These are phyloP conservation scores for Philypnodon macrostomus DNA, from an alignment of 2,797 vertebrate genomes.

Conservation along the genomic window DNA sequence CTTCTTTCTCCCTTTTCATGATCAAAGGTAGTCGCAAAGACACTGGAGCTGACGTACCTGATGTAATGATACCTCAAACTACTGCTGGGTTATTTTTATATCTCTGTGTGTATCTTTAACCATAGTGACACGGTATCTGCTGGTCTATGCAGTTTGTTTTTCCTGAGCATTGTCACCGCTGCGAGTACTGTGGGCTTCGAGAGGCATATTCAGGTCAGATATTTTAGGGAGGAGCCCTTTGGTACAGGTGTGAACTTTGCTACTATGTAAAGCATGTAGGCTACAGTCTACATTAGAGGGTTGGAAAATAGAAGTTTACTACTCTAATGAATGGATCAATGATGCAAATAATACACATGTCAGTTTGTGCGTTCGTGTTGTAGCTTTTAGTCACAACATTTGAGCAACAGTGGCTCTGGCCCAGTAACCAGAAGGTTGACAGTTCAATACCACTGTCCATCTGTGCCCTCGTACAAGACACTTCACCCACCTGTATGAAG, in stretches of 20 bases:
- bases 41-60: slow-evolving; percentile 8
- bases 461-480: too few species aligned
- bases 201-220: slow-evolving; percentile 54
- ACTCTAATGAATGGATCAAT: neutral
- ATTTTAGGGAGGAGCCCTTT: slow-evolving; percentile 38
- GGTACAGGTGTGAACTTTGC: slow-evolving; percentile 40
- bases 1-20: slow-evolving; percentile 20
- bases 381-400: too few species aligned
- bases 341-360: too few species aligned
- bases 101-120: slow-evolving; percentile 15
- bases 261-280: slow-evolving; percentile 9
- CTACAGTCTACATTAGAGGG: too few species aligned
- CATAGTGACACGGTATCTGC: slow-evolving; percentile 39
- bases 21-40: slow-evolving; percentile 39
- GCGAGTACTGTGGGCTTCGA: slow-evolving; percentile 24
- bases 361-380: too few species aligned
- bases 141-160: slow-evolving; percentile 47
- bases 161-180: slow-evolving; percentile 28
- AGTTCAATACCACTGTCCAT: too few species aligned
- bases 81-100: slow-evolving; percentile 42
- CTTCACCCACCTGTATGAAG: too few species aligned
- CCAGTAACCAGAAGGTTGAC: too few species aligned
- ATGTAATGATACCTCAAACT: slow-evolving; percentile 24
- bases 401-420: too few species aligned
- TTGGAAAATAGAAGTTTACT: neutral